A percentile compares a stretch with the other conserved stretches of the same genome.
Conservation (phyloP, 2,113 vertebrate genomes). For the Craseonycteris thonglongyai region DNA sequence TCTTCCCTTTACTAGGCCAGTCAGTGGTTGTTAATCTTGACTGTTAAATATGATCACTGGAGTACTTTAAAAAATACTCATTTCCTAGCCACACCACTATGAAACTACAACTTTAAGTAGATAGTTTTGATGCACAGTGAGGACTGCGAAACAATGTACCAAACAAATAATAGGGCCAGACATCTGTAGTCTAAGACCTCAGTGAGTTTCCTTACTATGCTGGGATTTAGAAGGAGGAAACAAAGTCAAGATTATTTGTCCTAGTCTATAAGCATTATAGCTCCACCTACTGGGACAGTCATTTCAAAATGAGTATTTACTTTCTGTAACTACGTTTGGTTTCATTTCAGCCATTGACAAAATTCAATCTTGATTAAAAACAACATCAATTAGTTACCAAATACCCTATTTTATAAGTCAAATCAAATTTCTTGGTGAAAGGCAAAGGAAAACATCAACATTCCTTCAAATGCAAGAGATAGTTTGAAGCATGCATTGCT, state of each 20-base stretch:
- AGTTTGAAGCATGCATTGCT: background rate
- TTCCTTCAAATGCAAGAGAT: background rate
- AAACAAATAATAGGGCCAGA: background rate
- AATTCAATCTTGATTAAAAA: background rate
- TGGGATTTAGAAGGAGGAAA: background rate
- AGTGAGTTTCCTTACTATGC: background rate
- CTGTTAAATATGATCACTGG: background rate
- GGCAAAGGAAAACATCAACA: background rate
- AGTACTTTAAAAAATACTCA: background rate
- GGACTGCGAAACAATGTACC: background rate
- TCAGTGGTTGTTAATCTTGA: background rate
- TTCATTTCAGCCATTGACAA: background rate
- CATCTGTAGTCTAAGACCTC: background rate
- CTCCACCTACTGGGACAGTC: slow-evolving; percentile 45
- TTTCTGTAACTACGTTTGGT: background rate
- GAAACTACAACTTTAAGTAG: too few relatives aligned
- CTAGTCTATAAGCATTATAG: slow-evolving; percentile 8
- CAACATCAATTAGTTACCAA: background rate
- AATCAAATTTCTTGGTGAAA: background rate
- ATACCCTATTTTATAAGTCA: background rate
- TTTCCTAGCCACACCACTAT: background rate
- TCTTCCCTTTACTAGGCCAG: background rate
- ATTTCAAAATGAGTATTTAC: background rate
- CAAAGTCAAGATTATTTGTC: background rate
- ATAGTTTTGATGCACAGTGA: background rate